Percentiles rank a stretch among this genome's conserved stretches.
phyloP scores from a whole-genome alignment of 2,113 vertebrate genomes.

The Gadus macrocephalus region DNA sequence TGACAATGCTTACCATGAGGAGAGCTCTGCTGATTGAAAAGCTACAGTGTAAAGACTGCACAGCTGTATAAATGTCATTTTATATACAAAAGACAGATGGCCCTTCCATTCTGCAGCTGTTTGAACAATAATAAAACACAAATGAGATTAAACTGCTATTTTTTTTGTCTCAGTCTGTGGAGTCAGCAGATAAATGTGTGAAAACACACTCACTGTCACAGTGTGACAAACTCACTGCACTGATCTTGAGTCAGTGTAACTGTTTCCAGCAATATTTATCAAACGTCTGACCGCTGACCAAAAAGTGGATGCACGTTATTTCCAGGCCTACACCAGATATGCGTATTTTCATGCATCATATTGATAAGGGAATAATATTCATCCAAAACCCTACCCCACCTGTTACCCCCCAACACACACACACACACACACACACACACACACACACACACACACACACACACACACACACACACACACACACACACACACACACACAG shows the following conservation, averaged over 20 bases:
- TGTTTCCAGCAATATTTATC: no score
- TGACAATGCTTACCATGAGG: no score
- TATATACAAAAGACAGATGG: neutral
- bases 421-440: neutral
- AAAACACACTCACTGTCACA: no score
- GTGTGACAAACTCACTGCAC: no score
- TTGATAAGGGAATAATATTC: constrained; percentile 30
- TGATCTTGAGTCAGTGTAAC: no score
- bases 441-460: no score
- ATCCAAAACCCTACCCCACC: constrained; percentile 50
- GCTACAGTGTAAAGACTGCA: neutral
- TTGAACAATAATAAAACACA: constrained; percentile 2
- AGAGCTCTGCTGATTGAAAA: neutral
- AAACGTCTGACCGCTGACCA: no score
- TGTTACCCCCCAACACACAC: constrained; percentile 38
- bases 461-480: neutral
- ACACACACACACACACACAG: constrained; percentile 18
- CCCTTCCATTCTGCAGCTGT: neutral
- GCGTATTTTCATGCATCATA: neutral
- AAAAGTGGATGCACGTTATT: neutral
- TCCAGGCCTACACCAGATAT: neutral
- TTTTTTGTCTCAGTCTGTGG: no score
- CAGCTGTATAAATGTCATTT: neutral
- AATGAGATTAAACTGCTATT: constrained; percentile 4
- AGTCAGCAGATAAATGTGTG: no score